These are phyloP conservation scores for Proterorhinus semilunaris DNA, from an alignment of 2,113 vertebrate genomes.

Conservation along the genomic window DNA sequence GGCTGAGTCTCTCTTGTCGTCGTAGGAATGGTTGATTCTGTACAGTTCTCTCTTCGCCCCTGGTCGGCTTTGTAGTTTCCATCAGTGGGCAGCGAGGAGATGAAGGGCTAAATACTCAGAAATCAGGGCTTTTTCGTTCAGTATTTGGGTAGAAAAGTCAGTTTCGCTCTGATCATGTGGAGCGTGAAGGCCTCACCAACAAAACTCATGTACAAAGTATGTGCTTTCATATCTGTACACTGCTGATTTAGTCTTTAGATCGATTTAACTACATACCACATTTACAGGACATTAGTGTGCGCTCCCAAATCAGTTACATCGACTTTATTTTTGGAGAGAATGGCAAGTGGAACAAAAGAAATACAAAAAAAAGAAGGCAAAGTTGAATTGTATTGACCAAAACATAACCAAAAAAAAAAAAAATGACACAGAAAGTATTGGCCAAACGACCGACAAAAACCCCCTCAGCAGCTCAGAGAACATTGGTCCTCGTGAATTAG, in stretches of 20 bases:
- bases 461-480: slow-evolving; percentile 72
- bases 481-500: slow-evolving; percentile 73
- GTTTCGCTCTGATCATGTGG: slow-evolving; percentile 54
- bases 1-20: slow-evolving; percentile 66
- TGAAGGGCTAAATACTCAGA: slow-evolving; percentile 61
- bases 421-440: slow-evolving; percentile 49
- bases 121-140: slow-evolving; percentile 26
- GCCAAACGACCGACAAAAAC: slow-evolving; percentile 47
- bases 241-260: slow-evolving; percentile 60
- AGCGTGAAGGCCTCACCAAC: slow-evolving; percentile 72
- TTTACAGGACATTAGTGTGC: slow-evolving; percentile 57
- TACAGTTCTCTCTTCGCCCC: slow-evolving; percentile 70
- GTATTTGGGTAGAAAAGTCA: slow-evolving; percentile 68
- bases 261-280: slow-evolving; percentile 49
- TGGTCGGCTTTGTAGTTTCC: slow-evolving; percentile 23
- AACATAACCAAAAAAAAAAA: slow-evolving; percentile 47
- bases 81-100: slow-evolving; percentile 50
- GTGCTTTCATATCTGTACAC: slow-evolving; percentile 74
- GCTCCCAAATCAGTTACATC: slow-evolving; percentile 49
- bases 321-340: slow-evolving; percentile 31
- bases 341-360: slow-evolving; percentile 21
- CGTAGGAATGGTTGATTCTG: slow-evolving; percentile 78
- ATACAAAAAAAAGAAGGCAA: slow-evolving; percentile 56
- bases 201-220: slow-evolving; percentile 55
- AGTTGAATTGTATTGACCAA: slow-evolving; percentile 49